phyloP scores from a whole-genome alignment of 2,888 invertebrate genomes.

The Callyntrura sp. region DNA sequence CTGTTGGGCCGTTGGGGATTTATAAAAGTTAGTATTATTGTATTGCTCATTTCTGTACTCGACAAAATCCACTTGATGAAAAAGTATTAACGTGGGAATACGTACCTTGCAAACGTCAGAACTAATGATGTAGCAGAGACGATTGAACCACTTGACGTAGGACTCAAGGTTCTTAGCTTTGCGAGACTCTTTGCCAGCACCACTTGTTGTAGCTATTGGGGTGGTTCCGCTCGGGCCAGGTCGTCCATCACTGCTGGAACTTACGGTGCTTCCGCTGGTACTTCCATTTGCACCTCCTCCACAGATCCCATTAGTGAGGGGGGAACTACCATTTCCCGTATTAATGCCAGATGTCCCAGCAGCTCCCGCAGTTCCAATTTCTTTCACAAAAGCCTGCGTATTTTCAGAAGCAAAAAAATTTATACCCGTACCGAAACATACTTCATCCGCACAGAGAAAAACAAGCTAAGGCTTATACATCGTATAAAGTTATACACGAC shows the following conservation, averaged over 20 bases:
- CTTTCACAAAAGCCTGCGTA: slow-evolving; percentile 85
- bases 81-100: background rate
- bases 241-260: slow-evolving; percentile 73
- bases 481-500: no score
- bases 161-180: slow-evolving; percentile 86
- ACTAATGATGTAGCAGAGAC: slow-evolving; percentile 87
- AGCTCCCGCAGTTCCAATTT: slow-evolving; percentile 79
- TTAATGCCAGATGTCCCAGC: slow-evolving; percentile 3
- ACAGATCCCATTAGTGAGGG: slow-evolving; percentile 57
- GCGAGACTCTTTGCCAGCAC: slow-evolving; percentile 85
- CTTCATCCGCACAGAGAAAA: slow-evolving; percentile 1
- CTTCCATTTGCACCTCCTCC: slow-evolving; percentile 68
- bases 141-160: slow-evolving; percentile 87
- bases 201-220: slow-evolving; percentile 60
- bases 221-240: slow-evolving; percentile 33
- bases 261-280: slow-evolving; percentile 67
- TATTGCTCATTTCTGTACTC: background rate
- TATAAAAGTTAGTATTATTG: background rate
- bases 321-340: slow-evolving; percentile 32
- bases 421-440: background rate
- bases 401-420: slow-evolving; percentile 9
- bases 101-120: slow-evolving; percentile 87
- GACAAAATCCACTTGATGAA: background rate
- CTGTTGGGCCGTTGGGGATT: no score
- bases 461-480: no score